Conservation (phyloP, 2,888 invertebrate genomes). For the Drosophila peninsularis region DNA sequence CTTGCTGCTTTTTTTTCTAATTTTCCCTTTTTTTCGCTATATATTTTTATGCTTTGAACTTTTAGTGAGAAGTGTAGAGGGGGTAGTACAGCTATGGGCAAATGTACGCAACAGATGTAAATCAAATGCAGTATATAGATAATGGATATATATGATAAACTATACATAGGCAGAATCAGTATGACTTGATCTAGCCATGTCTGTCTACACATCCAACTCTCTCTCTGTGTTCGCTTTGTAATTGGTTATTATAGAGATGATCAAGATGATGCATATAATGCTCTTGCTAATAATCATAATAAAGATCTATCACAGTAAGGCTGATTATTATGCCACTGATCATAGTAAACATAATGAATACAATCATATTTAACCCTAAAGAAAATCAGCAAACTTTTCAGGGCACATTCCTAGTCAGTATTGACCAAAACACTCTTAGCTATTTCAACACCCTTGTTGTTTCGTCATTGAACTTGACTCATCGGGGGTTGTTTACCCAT, state of each 20-base stretch:
- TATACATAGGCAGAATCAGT: no score
- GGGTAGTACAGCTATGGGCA: background rate
- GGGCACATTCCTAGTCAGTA: background rate
- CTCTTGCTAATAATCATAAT: background rate
- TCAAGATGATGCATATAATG: no score
- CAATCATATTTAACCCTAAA: background rate
- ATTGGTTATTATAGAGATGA: no score
- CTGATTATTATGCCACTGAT: background rate
- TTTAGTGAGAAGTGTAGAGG: background rate
- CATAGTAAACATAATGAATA: no score
- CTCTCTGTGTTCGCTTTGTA: no score
- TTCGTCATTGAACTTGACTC: conserved; percentile 81
- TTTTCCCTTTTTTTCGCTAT: background rate
- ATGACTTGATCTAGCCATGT: no score
- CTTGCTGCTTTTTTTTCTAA: conserved; percentile 20
- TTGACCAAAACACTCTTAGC: background rate
- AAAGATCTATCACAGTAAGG: no score
- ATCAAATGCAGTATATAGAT: no score
- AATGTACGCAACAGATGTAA: background rate
- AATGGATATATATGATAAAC: no score
- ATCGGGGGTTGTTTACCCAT: conserved; percentile 69
- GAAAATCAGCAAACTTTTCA: background rate
- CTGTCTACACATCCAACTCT: no score
- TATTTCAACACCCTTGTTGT: conserved; percentile 33
- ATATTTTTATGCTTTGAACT: background rate